A percentile compares a stretch with the other conserved stretches of the same genome.
phyloP scores from a whole-genome alignment of 2,888 invertebrate genomes.

The Mesoligia furuncula region DNA sequence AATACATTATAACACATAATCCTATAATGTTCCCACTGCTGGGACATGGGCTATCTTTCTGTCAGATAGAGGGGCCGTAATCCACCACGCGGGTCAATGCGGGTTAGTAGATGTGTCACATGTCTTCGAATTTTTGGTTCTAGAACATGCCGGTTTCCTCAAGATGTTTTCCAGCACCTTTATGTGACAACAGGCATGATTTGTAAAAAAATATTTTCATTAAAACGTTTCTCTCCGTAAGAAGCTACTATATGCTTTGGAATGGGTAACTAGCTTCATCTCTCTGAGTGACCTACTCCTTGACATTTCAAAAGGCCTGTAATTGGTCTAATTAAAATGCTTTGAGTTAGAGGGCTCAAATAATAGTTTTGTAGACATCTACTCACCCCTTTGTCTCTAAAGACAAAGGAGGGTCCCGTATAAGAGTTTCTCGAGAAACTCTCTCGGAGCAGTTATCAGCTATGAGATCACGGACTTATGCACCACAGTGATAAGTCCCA shows the following conservation, averaged over 20 bases:
- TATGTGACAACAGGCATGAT: neutral
- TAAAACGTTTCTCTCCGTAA: neutral
- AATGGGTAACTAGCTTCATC: neutral
- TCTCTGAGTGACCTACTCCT: neutral
- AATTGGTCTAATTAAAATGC: neutral
- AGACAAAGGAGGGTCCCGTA: neutral
- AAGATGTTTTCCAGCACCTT: too few species aligned
- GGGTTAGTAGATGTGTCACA: neutral
- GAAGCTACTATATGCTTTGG: neutral
- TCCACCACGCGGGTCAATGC: neutral
- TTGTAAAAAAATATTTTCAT: neutral
- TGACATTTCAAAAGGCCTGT: neutral
- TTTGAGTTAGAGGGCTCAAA: neutral
- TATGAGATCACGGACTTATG: neutral
- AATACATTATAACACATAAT: neutral
- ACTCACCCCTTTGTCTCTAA: neutral
- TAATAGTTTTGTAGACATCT: neutral
- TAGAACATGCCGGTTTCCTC: neutral
- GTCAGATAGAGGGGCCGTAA: neutral
- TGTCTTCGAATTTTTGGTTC: neutral
- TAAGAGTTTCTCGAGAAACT: neutral
- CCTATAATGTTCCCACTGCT: neutral
- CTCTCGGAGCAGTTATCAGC: slow-evolving; percentile 13
- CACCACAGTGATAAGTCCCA: neutral
- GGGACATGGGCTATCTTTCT: neutral